Conservation (phyloP, 1,140 invertebrate species). For the Cecropterus lyciades region DNA sequence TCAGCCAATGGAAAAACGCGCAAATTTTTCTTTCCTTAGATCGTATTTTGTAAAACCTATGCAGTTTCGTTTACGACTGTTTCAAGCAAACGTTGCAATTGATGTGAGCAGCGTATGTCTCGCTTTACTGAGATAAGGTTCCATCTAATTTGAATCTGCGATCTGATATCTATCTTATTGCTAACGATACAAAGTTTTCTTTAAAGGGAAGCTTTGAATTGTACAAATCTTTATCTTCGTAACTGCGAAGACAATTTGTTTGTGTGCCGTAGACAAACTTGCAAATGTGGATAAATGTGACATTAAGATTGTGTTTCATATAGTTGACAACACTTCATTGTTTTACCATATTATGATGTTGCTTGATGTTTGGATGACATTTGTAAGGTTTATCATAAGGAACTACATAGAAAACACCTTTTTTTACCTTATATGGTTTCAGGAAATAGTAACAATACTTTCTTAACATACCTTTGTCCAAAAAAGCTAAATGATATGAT, state of each 20-base stretch:
- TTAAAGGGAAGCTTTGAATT: slow-evolving; percentile 14
- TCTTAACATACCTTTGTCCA: too few species aligned
- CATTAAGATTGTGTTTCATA: slow-evolving; percentile 57
- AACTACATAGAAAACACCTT: too few species aligned
- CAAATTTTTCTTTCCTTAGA: slow-evolving; percentile 60
- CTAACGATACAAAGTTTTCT: slow-evolving; percentile 11
- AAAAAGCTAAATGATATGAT: too few species aligned
- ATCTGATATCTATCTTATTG: slow-evolving; percentile 35
- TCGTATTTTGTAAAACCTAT: slow-evolving; percentile 60
- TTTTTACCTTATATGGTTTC: too few species aligned
- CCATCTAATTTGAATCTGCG: slow-evolving; percentile 30
- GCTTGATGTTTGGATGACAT: too few species aligned
- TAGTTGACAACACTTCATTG: slow-evolving; percentile 47
- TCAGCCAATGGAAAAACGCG: slow-evolving; percentile 59
- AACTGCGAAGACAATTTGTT: slow-evolving; percentile 46
- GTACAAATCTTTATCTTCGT: slow-evolving; percentile 36
- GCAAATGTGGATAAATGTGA: slow-evolving; percentile 57
- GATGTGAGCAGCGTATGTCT: slow-evolving; percentile 54
- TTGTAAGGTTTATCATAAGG: too few species aligned
- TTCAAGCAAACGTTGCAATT: slow-evolving; percentile 56
- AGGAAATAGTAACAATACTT: too few species aligned
- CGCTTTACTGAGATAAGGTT: slow-evolving; percentile 39
- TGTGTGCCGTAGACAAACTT: slow-evolving; percentile 54
- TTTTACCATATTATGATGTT: slow-evolving; percentile 32
- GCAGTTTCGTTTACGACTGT: slow-evolving; percentile 63